Evolutionary conservation across 2,888 invertebrate species (phyloP), one percentile per base, ranked within the genome.

Genomic region (Sarcophaga carnaria): DNA sequence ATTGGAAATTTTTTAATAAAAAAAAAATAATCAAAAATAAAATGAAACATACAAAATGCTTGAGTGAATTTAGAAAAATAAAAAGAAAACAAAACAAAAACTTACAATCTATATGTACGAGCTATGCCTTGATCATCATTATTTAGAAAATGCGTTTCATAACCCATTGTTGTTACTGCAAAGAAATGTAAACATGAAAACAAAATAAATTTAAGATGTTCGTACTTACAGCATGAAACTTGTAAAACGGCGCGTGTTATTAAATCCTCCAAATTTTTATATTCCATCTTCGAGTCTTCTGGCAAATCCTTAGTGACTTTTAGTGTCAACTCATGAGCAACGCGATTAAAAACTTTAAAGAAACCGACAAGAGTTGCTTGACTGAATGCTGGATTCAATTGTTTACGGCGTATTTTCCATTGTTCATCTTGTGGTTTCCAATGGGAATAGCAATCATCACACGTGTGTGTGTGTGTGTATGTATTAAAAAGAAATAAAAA

Each of bases 81-180:
- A 54, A 20, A 66, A 70, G 14, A 54, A 20, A 74, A 49, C 22
- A 67, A 59, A 75, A 63, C 11, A 49, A 25, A 11, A 63, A 86
- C 90, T 90, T 84, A 93, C 92, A 90, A 88, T 78, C 92, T 92
- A 86, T 93, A 93, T 77, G 91, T 90, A 82, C 89, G 90, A 47
- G 93, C 93, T 63, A 93, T 92, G 82, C 91, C 89, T 4, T 90
- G 90, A n/a, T 90, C 90, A 87, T 92, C 93, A 12, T 90, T 88
- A 85, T 91, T 89, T 2, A 92, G 90, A 70, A 92, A 93, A 88
- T 91, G 91, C 3, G 91, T 92, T 85, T 91, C 91, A 2, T 92
- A 92, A 67, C 93, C 93, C 93, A 93, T 93, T 59, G 92, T 92
- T 75, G 92, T 92, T 87, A 91, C 93, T 93, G 86, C 0, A 17